A percentile compares a stretch with the other conserved stretches of the same genome.
Evolutionary conservation across 1,140 invertebrate genomes (phyloP).

Genomic region (Drosophila lacertosa): DNA sequence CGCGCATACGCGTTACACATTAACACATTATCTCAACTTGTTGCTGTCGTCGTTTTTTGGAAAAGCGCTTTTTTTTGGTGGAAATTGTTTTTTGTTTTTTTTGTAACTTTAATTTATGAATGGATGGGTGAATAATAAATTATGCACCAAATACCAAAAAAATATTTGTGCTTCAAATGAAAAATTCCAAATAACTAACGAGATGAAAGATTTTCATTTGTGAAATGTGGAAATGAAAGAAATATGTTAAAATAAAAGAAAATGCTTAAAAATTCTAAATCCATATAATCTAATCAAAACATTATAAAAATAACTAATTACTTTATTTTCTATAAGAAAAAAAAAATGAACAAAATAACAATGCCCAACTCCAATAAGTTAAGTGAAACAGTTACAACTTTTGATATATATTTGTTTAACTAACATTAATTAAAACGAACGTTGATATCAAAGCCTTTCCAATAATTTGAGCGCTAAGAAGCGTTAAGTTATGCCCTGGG

Average conservation of each 20-base stretch:
- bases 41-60: constrained; percentile 35
- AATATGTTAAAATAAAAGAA: constrained; percentile 51
- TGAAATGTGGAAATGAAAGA: constrained; percentile 29
- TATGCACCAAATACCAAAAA: constrained; percentile 57
- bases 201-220: constrained; percentile 50
- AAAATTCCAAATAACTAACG: constrained; percentile 49
- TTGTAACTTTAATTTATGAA: constrained; percentile 76
- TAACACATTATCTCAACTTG: not conserved
- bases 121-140: constrained; percentile 63
- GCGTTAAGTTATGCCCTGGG: not conserved
- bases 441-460: not conserved
- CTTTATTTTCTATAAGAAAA: too few relatives aligned
- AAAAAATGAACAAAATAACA: not conserved
- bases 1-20: not conserved
- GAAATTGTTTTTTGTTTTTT: constrained; percentile 7
- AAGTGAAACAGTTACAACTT: too few relatives aligned
- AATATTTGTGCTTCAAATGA: constrained; percentile 50
- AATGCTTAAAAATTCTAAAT: too few relatives aligned
- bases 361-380: too few relatives aligned
- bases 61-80: constrained; percentile 27
- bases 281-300: too few relatives aligned
- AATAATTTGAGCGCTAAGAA: not conserved
- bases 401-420: too few relatives aligned
- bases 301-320: constrained; percentile 12
- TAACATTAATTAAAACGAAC: too few relatives aligned